Base-by-base conservation (phyloP, 64 coral and sea anemone species). In the Montipora cactus region DNA sequence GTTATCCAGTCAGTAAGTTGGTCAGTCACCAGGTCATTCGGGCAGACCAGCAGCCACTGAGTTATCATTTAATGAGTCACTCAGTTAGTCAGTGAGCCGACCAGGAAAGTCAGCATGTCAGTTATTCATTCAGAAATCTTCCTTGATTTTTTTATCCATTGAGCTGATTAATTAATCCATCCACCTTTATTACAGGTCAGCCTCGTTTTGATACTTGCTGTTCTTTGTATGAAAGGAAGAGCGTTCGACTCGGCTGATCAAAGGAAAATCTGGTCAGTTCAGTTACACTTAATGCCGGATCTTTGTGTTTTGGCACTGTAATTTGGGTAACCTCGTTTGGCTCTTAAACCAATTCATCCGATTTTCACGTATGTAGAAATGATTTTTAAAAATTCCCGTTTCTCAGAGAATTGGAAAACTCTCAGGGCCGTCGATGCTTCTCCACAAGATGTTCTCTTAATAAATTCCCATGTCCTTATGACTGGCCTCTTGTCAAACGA, bases 181-280 rank as follows among this genome's bases (percentile, higher is more conserved):
- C 59, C 61, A 7, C 3, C 19, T 77, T 44, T 22, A 61, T 89
- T 89, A 16, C 59, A 93, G 92, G 75, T 93, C 11, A 80, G 49
- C n/a, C 75, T 93, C 13, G 81, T 93, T 5, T 71, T 93, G 59
- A 66, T 87, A 18, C 50, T 93, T 25, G 44, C 71, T 61, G 69
- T 87, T 19, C 28, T 77, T 25, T 85, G 84, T 25, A 21, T 74
- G 3, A 93, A 80, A 81, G 83, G 64, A 79, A 76, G 92, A 47
- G 84, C 86, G 6, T 51, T 78, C 10, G 80, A 95, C 45, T 85
- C 70, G 22, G 20, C 28, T 25, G 93, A 95, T 51, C 66, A 82
- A 55, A 77, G 77, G 10, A 90, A 90, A 90, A 78, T 95, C 70
- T 75, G 80, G 93, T 95, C 12, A 59, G 83, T 78, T 3, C n/a